phyloP scores from a whole-genome alignment of 2,113 vertebrate species.

The Lontra canadensis region DNA sequence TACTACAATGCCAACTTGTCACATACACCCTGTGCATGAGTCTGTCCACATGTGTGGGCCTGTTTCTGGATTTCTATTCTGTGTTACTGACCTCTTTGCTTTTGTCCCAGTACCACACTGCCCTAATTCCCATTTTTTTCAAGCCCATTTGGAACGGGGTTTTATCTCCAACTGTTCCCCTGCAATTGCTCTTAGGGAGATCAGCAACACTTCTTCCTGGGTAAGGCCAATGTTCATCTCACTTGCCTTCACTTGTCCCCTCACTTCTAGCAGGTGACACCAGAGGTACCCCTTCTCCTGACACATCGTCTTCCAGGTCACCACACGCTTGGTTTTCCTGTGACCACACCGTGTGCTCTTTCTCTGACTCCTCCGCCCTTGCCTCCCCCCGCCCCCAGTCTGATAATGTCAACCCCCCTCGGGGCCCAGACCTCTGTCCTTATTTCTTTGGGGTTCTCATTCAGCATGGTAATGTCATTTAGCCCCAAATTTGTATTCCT shows the following conservation, averaged over 20 bases:
- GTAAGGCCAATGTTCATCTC: background rate
- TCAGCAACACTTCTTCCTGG: background rate
- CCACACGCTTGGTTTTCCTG: background rate
- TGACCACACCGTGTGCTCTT: background rate
- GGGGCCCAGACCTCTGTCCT: too few species aligned
- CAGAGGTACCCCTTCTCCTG: background rate
- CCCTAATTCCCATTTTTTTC: background rate
- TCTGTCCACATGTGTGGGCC: background rate
- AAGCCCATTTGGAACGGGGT: background rate
- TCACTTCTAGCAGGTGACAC: background rate
- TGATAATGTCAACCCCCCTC: too few species aligned
- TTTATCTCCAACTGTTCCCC: background rate
- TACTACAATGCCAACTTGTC: background rate
- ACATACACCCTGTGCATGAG: background rate
- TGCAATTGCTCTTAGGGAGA: background rate
- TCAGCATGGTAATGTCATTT: background rate
- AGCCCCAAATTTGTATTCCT: background rate
- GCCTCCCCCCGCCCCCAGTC: background rate
- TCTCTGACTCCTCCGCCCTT: background rate
- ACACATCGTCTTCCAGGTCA: background rate
- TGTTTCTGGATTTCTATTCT: background rate
- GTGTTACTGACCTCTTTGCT: background rate
- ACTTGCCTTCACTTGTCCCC: background rate
- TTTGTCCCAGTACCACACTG: background rate
- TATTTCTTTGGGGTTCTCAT: background rate